These are phyloP conservation scores for Stigmatopora nigra DNA, from an alignment of 2,113 vertebrate genomes.

Conservation along the genomic window DNA sequence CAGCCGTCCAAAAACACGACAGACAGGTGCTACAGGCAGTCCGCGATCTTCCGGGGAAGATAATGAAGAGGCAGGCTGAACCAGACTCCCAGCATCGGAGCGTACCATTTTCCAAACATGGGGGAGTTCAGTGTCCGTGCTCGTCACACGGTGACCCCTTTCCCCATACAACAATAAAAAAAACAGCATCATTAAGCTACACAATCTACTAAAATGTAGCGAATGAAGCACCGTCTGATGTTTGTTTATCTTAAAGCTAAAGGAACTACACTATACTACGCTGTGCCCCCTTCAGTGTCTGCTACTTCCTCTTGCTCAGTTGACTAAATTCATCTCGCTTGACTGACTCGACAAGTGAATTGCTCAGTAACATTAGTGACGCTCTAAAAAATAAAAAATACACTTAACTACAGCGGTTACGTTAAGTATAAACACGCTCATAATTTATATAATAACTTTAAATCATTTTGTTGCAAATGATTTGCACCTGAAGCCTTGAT, in stretches of 20 bases:
- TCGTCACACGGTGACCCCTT: background rate
- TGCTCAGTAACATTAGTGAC: conserved; percentile 41
- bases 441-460: too few species aligned
- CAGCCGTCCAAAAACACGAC: background rate
- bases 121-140: conserved; percentile 10
- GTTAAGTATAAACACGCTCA: background rate
- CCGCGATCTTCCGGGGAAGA: conserved; percentile 34
- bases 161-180: background rate
- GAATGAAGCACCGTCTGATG: fast-evolving
- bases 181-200: fast-evolving
- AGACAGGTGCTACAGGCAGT: background rate
- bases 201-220: fast-evolving
- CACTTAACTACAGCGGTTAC: background rate
- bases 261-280: background rate
- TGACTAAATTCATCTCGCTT: conserved; percentile 42
- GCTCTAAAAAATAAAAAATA: conserved; percentile 29
- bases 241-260: background rate
- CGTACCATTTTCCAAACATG: conserved; percentile 49
- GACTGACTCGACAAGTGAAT: conserved; percentile 53
- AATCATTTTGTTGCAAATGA: too few species aligned
- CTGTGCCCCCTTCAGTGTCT: conserved; percentile 9
- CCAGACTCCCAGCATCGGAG: conserved; percentile 56
- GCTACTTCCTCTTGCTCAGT: conserved; percentile 25
- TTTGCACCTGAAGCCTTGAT: too few species aligned
- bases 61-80: conserved; percentile 46